Percentiles rank a stretch among this genome's conserved stretches.
Conservation (phyloP, 1,140 invertebrate genomes). For the Tetragonula clypearis region DNA sequence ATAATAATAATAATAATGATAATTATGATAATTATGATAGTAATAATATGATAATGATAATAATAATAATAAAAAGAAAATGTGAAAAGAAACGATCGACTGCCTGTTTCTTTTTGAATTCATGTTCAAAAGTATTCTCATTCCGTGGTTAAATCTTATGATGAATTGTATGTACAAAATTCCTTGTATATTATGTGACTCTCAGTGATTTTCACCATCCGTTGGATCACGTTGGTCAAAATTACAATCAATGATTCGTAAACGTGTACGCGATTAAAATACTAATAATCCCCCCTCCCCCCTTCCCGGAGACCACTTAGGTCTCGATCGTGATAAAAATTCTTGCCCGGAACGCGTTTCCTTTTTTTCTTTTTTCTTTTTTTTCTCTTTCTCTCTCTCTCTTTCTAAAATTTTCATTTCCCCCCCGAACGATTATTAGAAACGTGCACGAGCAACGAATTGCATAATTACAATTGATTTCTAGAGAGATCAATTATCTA, state of each 20-base stretch:
- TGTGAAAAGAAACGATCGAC: neutral
- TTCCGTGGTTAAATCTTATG: neutral
- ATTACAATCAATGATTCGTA: neutral
- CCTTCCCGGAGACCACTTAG: no score
- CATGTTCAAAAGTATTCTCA: neutral
- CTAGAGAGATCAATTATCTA: conserved; percentile 44
- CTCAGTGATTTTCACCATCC: neutral
- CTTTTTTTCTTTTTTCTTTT: no score
- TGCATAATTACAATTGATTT: conserved; percentile 38
- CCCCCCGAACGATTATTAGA: conserved; percentile 5
- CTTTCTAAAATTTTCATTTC: neutral
- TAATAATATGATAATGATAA: no score
- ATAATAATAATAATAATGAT: neutral
- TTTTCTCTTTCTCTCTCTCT: no score
- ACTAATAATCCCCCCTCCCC: neutral
- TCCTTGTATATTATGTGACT: neutral
- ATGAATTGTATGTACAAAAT: conserved; percentile 39
- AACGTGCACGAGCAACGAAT: conserved; percentile 46
- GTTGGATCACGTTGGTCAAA: neutral
- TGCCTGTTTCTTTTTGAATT: neutral
- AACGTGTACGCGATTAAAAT: conserved; percentile 3
- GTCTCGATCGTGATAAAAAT: neutral
- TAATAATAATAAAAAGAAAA: neutral
- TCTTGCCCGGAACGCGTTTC: neutral
- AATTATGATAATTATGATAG: no score